Base-by-base conservation (phyloP, 2,888 invertebrate species). In the Hydropsyche betteni region DNA sequence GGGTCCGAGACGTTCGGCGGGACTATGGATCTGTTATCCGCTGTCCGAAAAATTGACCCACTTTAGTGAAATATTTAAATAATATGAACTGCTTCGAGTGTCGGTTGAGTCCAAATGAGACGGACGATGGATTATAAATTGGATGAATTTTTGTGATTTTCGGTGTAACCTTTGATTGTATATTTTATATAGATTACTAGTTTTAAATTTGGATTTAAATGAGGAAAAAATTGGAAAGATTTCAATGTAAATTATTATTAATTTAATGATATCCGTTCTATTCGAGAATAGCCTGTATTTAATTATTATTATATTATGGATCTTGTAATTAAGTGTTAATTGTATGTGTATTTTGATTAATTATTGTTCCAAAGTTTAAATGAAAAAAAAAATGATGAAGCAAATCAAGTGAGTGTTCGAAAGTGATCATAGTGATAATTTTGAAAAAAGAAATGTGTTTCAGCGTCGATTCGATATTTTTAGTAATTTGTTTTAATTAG, bases 11-110 rank as follows among this genome's bases (percentile, higher is more conserved):
- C 76, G 69, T 75, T 74, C 76, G 58, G 68, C 33, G 16, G 75
- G 74, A 86, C 86, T 87, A 44, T 44, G 86, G 86, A 82, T 87
- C 86, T 86, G 87, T 88, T 87, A 87, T 87, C 87, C 88, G 87
- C 88, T 88, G 86, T 82, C 86, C 81, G 88, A 86, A 87, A 88
- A 88, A 88, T 88, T 80, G 51, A 80, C 82, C 82, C 82, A 84
- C 85, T 85, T 84, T 85, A 84, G 85, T 86, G 86, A 80, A 83
- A 82, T 83, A 84, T 85, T 82, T 85, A 84, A 82, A 83, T 83
- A 83, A 84, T 14, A 14, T 4, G 55, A n/a, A 36, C 36, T 44
- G 44, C 44, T 44, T 44, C 44, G 44, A 44, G 10, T 44, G 44
- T 24, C 24, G 24, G 24, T 24, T 24, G 24, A 24, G 24, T 24